These are phyloP conservation scores for Erethizon dorsatum DNA, from an alignment of 2,797 vertebrate genomes.

Conservation along the genomic window DNA sequence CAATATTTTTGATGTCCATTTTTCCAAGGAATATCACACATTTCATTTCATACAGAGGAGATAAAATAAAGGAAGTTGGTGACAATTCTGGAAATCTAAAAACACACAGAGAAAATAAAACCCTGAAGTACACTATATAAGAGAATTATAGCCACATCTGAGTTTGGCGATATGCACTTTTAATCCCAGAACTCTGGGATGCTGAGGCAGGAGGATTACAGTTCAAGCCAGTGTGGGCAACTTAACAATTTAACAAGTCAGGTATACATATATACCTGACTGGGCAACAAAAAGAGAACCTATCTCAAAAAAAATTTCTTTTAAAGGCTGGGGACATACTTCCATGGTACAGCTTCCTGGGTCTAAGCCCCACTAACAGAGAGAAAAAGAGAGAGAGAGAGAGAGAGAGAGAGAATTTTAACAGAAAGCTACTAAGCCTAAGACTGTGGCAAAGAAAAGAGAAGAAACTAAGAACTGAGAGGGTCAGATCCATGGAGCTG, in stretches of 20 bases:
- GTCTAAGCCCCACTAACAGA: not conserved
- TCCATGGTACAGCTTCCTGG: not conserved
- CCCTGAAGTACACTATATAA: not conserved
- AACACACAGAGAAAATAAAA: not conserved
- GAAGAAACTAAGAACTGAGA: not conserved
- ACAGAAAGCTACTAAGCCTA: not conserved
- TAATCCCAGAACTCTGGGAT: not conserved
- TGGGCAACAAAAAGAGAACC: too few species aligned
- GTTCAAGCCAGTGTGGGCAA: not conserved
- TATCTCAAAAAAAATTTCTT: too few species aligned
- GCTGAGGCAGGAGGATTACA: not conserved
- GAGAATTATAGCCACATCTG: not conserved
- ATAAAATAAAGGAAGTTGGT: not conserved
- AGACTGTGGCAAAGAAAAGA: not conserved
- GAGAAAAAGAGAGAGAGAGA: too few species aligned
- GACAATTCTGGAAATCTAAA: not conserved
- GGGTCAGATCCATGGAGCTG: not conserved
- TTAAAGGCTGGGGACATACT: not conserved
- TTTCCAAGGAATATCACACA: not conserved
- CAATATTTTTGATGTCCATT: not conserved
- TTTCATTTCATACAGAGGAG: not conserved
- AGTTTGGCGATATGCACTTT: not conserved
- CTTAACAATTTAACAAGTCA: not conserved
- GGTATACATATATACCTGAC: too few species aligned
- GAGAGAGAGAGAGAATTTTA: not conserved